A percentile compares a stretch with the other conserved stretches of the same genome.
Evolutionary conservation across 2,113 vertebrate genomes (phyloP).

Genomic region (Trogon melanurus): DNA sequence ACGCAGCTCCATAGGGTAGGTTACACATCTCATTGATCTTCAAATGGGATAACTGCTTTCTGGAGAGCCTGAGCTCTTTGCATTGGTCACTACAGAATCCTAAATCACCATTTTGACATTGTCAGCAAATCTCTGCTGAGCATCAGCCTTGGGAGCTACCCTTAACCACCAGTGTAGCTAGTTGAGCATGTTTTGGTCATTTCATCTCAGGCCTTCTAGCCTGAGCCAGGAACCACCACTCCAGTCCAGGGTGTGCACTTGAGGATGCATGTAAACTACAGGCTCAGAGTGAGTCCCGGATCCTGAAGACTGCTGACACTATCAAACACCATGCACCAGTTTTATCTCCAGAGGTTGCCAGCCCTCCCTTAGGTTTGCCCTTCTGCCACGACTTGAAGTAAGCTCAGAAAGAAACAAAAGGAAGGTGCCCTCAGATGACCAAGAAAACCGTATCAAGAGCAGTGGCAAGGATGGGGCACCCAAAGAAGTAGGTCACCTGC

Average conservation of each 20-base stretch:
- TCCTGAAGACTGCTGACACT: neutral
- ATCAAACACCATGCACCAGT: neutral
- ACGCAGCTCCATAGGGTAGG: neutral
- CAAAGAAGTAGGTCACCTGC: neutral
- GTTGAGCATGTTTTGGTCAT: fast-evolving
- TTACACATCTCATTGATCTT: neutral
- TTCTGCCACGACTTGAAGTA: neutral
- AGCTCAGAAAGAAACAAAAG: neutral
- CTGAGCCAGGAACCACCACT: neutral
- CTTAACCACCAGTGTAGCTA: fast-evolving
- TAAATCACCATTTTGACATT: neutral
- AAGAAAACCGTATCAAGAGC: neutral
- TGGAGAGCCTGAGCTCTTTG: neutral
- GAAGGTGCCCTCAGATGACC: neutral
- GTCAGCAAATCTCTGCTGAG: neutral
- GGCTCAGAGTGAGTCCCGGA: neutral
- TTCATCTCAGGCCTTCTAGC: neutral
- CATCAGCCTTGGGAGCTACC: neutral
- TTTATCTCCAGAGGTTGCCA: neutral
- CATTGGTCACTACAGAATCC: neutral
- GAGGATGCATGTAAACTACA: neutral
- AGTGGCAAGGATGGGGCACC: neutral
- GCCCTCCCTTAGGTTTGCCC: neutral
- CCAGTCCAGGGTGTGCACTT: neutral
- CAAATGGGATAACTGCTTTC: neutral